Evolutionary conservation across 2,888 invertebrate species (phyloP).

Genomic region (Drosophila lutescens): DNA sequence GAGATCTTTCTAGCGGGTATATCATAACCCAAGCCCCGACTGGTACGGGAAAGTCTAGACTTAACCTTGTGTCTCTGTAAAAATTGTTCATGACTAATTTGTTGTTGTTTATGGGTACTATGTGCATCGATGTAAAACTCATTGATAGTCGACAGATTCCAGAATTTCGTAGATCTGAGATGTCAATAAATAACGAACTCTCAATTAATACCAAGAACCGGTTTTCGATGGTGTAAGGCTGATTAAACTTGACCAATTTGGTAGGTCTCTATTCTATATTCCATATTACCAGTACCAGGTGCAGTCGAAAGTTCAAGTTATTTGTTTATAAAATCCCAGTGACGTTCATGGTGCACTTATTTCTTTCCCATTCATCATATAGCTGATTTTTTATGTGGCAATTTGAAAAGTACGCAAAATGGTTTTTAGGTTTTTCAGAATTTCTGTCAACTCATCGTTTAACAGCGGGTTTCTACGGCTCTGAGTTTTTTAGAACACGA

Average conservation of each 20-base stretch:
- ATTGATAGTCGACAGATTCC: constrained; percentile 22
- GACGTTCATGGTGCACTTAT: constrained; percentile 8
- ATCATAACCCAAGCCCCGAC: neutral
- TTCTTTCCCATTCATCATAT: constrained; percentile 8
- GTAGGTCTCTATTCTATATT: neutral
- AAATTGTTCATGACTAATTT: constrained; percentile 25
- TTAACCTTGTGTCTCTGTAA: constrained; percentile 17
- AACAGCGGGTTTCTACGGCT: constrained; percentile 10
- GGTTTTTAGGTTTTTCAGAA: constrained; percentile 9
- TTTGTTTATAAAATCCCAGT: constrained; percentile 2
- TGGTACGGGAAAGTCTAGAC: constrained; percentile 22
- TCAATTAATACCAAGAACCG: constrained; percentile 18
- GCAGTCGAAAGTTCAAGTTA: constrained; percentile 4
- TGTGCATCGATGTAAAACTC: constrained; percentile 29
- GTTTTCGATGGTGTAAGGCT: constrained; percentile 12
- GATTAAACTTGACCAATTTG: neutral
- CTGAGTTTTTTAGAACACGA: constrained; percentile 10
- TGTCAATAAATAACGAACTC: constrained; percentile 12
- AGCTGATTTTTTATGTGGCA: constrained; percentile 9
- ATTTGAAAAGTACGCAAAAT: neutral
- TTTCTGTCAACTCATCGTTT: constrained; percentile 10
- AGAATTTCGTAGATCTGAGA: constrained; percentile 20
- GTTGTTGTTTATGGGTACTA: constrained; percentile 13
- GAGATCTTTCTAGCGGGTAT: constrained; percentile 3
- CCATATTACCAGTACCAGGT: neutral